Evolutionary conservation across 1,140 invertebrate genomes (phyloP).

Genomic region (Philotrypesis tridentata): DNA sequence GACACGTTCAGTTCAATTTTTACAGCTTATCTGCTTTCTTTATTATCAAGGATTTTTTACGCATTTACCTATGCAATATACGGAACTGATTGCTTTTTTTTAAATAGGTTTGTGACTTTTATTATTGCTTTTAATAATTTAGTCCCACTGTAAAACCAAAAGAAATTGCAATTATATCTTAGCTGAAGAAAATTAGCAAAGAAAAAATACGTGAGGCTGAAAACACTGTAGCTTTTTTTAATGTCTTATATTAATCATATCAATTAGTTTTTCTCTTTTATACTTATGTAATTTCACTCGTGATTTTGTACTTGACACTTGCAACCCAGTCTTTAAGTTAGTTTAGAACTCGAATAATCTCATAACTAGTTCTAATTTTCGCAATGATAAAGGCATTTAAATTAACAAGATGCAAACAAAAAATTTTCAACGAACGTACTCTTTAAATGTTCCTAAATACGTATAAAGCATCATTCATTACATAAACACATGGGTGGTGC

Average conservation of each 20-base stretch:
- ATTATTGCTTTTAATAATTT: conserved; percentile 13
- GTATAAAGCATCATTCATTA: not conserved
- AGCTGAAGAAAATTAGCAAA: not conserved
- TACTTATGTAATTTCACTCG: not conserved
- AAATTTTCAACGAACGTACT: conserved; percentile 20
- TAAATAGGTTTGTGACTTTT: not conserved
- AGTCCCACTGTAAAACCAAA: not conserved
- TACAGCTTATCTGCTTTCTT: conserved; percentile 22
- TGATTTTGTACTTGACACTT: conserved; percentile 29
- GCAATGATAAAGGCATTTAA: conserved; percentile 39
- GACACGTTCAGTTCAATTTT: not conserved
- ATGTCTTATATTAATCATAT: conserved; percentile 32
- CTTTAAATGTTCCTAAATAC: conserved; percentile 40
- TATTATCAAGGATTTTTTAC: conserved; percentile 13
- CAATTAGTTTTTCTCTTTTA: conserved; percentile 26
- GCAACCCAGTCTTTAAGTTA: conserved; percentile 19
- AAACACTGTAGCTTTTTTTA: conserved; percentile 22
- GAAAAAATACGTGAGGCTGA: conserved; percentile 10
- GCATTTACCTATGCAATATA: conserved; percentile 27
- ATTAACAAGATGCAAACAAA: not conserved
- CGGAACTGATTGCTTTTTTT: conserved; percentile 15
- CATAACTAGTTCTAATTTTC: conserved; percentile 28
- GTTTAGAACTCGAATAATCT: not conserved
- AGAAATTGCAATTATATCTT: conserved; percentile 5
- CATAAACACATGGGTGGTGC: not conserved